These are phyloP conservation scores for Verasper variegatus DNA, from an alignment of 2,113 vertebrate species.

Conservation along the genomic window DNA sequence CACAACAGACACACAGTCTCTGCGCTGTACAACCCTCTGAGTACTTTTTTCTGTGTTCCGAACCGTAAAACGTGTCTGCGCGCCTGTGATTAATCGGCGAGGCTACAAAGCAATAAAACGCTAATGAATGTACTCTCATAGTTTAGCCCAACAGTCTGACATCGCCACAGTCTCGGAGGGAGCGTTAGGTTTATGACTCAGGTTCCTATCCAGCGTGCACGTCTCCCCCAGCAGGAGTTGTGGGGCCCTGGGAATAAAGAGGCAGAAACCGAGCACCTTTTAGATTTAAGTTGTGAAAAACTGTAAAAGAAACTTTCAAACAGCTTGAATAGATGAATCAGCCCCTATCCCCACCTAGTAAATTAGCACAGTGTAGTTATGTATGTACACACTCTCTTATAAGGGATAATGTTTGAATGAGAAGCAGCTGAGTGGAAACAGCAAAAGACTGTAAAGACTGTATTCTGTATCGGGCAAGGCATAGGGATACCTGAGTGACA, in stretches of 20 bases:
- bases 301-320: no score
- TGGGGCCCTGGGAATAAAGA: slow-evolving; percentile 44
- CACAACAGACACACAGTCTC: slow-evolving; percentile 1
- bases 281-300: slow-evolving; percentile 31
- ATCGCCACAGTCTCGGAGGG: slow-evolving; percentile 62
- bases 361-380: background rate
- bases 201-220: slow-evolving; percentile 41
- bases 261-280: slow-evolving; percentile 24
- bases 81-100: slow-evolving; percentile 60
- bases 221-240: slow-evolving; percentile 43
- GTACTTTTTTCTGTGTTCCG: slow-evolving; percentile 4
- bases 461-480: no score
- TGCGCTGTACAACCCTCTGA: background rate
- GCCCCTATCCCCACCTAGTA: background rate
- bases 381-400: background rate
- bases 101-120: slow-evolving; percentile 69
- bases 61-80: slow-evolving; percentile 18
- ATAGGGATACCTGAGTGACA: no score
- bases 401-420: background rate
- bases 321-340: background rate
- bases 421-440: no score
- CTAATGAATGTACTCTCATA: slow-evolving; percentile 74
- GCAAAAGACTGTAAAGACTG: no score
- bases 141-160: slow-evolving; percentile 67
- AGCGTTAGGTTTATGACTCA: slow-evolving; percentile 69